Conservation (phyloP, 2,113 vertebrate species). For the Opisthocomus hoazin region DNA sequence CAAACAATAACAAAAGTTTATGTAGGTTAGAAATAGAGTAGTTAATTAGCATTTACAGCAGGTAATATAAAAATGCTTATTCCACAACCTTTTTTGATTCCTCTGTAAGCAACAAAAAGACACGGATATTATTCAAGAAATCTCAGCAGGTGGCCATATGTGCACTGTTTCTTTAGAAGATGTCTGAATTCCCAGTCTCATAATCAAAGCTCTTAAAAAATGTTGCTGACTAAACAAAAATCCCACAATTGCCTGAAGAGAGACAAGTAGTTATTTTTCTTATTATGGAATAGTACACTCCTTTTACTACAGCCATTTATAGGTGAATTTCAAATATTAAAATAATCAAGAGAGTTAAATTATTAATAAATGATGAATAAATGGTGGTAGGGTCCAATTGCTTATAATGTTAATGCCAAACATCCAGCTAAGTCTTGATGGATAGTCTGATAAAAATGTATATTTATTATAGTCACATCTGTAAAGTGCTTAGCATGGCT, state of each 20-base stretch:
- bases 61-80: neutral
- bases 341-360: neutral
- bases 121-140: neutral
- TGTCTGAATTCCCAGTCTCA: slow-evolving; percentile 12
- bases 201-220: slow-evolving; percentile 34
- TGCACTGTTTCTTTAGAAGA: neutral
- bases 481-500: neutral
- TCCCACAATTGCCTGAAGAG: neutral
- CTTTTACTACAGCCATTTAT: neutral
- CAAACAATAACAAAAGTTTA: neutral
- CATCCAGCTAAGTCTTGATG: neutral
- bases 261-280: neutral
- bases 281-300: neutral
- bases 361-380: neutral
- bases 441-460: neutral
- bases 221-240: neutral
- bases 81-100: neutral
- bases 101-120: neutral
- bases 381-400: neutral
- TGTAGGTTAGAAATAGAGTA: neutral
- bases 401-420: neutral
- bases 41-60: neutral
- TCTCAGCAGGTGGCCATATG: neutral
- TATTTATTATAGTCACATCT: neutral
- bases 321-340: neutral